Conservation (phyloP, 2,113 vertebrate genomes). For the Catagonus wagneri region DNA sequence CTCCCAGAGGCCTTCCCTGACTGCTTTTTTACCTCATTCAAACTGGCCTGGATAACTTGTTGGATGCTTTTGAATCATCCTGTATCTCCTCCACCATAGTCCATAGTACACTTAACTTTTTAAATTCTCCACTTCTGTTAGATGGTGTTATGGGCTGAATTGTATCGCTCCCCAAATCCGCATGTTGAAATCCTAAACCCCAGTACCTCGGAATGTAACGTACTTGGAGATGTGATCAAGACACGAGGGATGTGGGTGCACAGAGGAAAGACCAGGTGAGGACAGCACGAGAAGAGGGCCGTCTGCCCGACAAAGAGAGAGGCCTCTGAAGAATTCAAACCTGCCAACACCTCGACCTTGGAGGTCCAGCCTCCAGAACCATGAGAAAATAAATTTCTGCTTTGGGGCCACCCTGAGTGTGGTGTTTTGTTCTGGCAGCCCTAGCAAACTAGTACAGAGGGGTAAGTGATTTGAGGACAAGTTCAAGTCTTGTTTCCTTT, state of each 20-base stretch:
- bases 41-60: not conserved
- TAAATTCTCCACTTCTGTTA: not conserved
- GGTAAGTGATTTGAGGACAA: not conserved
- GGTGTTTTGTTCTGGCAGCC: not conserved
- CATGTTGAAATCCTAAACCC: not conserved
- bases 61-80: not conserved
- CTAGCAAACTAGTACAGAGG: not conserved
- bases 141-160: not conserved
- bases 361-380: not conserved
- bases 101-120: not conserved
- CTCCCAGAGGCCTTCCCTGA: not conserved
- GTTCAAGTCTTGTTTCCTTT: not conserved
- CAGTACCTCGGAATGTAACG: not conserved
- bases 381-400: not conserved
- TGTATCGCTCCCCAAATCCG: not conserved
- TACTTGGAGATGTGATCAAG: not conserved
- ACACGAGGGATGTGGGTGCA: not conserved
- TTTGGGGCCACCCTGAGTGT: not conserved
- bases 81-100: not conserved
- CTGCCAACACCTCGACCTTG: not conserved
- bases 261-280: not conserved
- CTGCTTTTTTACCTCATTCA: not conserved
- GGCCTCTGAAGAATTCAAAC: not conserved
- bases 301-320: not conserved
- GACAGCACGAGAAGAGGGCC: not conserved